Evolutionary conservation across 2,113 vertebrate species (phyloP).

Genomic region (Dasyurus viverrinus): DNA sequence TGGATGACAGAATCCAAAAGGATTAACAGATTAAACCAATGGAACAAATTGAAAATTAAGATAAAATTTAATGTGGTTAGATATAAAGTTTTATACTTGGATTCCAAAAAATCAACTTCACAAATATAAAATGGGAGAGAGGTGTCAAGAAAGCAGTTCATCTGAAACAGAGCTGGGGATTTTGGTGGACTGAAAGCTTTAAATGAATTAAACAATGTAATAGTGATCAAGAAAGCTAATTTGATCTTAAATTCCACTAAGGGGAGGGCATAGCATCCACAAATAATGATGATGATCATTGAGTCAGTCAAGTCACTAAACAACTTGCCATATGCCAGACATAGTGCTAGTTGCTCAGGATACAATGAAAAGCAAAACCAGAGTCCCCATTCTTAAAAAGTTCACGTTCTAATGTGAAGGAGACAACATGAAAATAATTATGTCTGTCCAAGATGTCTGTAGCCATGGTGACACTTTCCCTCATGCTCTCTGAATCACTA

Average conservation of each 20-base stretch:
- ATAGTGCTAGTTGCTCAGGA: not conserved
- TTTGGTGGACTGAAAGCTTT: not conserved
- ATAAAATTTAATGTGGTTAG: not conserved
- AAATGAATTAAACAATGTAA: not conserved
- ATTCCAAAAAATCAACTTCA: not conserved
- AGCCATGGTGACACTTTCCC: not conserved
- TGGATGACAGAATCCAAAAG: not conserved
- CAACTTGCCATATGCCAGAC: not conserved
- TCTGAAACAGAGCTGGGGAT: not conserved
- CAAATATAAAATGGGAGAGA: not conserved
- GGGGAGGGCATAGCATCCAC: not conserved
- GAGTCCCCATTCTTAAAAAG: not conserved
- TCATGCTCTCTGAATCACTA: not conserved
- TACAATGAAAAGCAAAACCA: not conserved
- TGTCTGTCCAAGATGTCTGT: not conserved
- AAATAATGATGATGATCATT: not conserved
- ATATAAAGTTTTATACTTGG: not conserved
- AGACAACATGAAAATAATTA: not conserved
- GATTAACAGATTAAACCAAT: not conserved
- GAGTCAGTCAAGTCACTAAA: not conserved
- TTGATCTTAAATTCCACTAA: not conserved
- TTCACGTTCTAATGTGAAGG: not conserved
- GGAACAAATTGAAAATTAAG: not conserved
- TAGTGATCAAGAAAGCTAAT: not conserved
- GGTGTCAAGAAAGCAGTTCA: not conserved